A percentile compares a stretch with the other conserved stretches of the same genome.
Evolutionary conservation across 2,797 vertebrate species (phyloP).

Genomic region (Nyctibius grandis): DNA sequence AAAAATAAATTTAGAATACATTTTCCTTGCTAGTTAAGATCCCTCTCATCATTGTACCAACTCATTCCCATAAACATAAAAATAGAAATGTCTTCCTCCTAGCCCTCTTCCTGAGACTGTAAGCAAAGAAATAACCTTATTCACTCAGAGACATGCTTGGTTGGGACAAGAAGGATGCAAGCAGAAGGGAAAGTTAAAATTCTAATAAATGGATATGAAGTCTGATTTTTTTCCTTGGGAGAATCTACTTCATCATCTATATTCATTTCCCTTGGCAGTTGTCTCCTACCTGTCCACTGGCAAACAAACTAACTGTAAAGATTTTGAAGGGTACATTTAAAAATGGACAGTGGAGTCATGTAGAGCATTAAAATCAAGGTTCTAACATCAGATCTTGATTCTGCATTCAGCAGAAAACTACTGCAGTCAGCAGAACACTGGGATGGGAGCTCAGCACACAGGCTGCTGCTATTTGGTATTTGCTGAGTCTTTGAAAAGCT

Average conservation of each 20-base stretch:
- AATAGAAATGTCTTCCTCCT: neutral
- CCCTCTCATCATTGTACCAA: neutral
- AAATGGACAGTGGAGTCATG: neutral
- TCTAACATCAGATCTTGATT: neutral
- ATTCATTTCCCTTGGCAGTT: neutral
- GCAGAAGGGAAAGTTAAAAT: neutral
- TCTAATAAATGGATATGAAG: neutral
- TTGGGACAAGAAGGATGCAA: neutral
- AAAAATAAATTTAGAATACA: neutral
- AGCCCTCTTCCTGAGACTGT: neutral
- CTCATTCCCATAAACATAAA: neutral
- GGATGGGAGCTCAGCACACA: neutral
- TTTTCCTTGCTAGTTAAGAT: neutral
- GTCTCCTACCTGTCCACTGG: neutral
- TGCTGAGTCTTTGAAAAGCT: slow-evolving; percentile 2
- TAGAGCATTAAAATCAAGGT: neutral
- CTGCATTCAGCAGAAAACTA: neutral
- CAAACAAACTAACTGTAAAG: neutral
- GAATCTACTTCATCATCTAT: neutral
- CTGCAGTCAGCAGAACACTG: neutral
- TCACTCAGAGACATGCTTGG: neutral
- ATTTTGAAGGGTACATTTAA: neutral
- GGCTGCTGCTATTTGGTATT: neutral
- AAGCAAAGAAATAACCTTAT: neutral
- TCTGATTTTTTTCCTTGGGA: neutral